Evolutionary conservation across 2,797 vertebrate species (phyloP), one percentile per base, ranked within the genome.

Genomic region (Hybognathus amarus): DNA sequence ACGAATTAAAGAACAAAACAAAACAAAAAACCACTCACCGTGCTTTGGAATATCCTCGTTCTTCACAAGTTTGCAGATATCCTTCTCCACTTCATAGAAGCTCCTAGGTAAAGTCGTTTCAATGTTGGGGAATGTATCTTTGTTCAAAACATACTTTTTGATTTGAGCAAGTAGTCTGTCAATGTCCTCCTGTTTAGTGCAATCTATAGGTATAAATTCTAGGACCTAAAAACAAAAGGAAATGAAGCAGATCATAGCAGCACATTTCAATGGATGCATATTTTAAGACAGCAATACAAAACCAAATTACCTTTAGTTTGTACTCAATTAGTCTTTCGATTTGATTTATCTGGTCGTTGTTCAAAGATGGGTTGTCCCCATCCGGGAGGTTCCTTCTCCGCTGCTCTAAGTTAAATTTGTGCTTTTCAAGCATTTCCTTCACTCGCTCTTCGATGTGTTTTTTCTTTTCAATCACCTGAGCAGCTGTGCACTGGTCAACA

Each of bases 41-140:
- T 95, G 93, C n/a, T 84, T 69, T 17, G 93, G 91, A 84, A 92
- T 45, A 80, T 91, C 84, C 59, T 91, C 54, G 0, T 85, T 82
- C 83, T 77, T 27, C 1, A 90, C 77, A 0, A 91, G 89, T 0
- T 24, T 87, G 13, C 89, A 30, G 0, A 95, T 93, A 80, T 90
- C 90, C 52, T 88, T 86, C 87, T 94, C 95, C 75, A 95, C 93
- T 18, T 88, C 87, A 80, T 92, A 88, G 75, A 92, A 95, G 67
- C 91, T 0, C 0, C 88, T 88, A 0, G 91, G 95, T 54, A 96
- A 91, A 79, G 92, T 94, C 78, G 90, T 87, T 75, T 93, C 63
- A 0, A 91, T 88, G 69, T 91, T 93, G 0, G 93, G 94, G 85
- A 94, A 92, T 56, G 85, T 83, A 5, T 88, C 87, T 68, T 91